Percentiles rank a stretch among this genome's conserved stretches.
Evolutionary conservation across 2,113 vertebrate species (phyloP).

Genomic region (Tyrannus savana): DNA sequence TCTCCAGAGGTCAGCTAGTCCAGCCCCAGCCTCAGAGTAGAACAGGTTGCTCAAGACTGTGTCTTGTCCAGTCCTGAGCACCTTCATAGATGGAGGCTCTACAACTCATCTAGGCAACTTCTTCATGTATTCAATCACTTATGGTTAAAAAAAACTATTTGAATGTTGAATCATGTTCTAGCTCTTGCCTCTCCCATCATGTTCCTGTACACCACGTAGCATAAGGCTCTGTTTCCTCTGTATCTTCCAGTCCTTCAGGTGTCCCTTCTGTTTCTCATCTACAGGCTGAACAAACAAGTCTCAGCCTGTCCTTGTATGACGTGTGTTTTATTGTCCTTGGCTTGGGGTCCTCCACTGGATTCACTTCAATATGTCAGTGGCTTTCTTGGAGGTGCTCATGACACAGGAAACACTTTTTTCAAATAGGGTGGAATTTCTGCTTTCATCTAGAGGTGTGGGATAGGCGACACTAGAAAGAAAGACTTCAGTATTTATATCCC

Average conservation of each 20-base stretch:
- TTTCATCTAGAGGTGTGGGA: background rate
- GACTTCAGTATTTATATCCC: background rate
- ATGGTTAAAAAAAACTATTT: rapidly evolving
- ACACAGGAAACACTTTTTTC: background rate
- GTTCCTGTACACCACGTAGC: background rate
- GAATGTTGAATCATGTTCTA: background rate
- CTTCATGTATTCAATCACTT: background rate
- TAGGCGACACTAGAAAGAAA: background rate
- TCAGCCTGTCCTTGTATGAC: background rate
- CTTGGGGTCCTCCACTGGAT: background rate
- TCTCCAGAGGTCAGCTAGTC: background rate
- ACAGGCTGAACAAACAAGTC: background rate
- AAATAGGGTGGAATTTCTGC: background rate
- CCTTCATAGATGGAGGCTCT: background rate
- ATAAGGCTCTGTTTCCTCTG: background rate
- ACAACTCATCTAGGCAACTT: background rate
- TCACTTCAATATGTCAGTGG: background rate
- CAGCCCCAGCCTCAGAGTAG: background rate
- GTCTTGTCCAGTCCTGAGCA: background rate
- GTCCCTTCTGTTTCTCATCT: background rate
- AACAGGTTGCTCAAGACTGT: background rate
- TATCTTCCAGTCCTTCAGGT: background rate
- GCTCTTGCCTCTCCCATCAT: background rate
- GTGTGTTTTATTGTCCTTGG: background rate
- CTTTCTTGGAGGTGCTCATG: background rate